A percentile compares a stretch with the other conserved stretches of the same genome.
phyloP scores from a whole-genome alignment of 2,797 vertebrate species.

The Dromococcyx pavoninus region DNA sequence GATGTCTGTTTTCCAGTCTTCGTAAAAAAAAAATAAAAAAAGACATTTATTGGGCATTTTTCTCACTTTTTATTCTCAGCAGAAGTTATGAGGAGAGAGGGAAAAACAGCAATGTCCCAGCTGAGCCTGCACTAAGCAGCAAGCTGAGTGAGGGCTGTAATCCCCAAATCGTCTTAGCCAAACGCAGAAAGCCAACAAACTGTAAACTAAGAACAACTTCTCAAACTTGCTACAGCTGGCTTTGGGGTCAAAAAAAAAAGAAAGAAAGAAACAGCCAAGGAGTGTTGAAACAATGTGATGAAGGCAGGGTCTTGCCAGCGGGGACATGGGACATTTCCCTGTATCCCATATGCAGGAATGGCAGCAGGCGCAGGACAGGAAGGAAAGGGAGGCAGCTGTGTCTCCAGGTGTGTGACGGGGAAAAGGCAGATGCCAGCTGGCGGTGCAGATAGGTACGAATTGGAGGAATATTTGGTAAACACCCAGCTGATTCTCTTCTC shows the following conservation, averaged over 20 bases:
- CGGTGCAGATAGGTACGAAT: not conserved
- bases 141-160: constrained; percentile 25
- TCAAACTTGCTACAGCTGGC: not conserved
- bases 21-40: not conserved
- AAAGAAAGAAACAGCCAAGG: not conserved
- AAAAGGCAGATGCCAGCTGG: not conserved
- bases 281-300: not conserved
- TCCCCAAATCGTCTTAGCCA: constrained; percentile 41
- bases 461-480: not conserved
- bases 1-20: not conserved
- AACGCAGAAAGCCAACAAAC: constrained; percentile 1
- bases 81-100: not conserved
- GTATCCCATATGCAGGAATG: no score
- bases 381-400: not conserved
- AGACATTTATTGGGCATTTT: fast-evolving
- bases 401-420: not conserved
- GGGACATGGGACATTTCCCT: not conserved
- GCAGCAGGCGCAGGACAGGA: no score
- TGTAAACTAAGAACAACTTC: not conserved
- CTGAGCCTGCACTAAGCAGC: constrained; percentile 26
- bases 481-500: not conserved
- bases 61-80: not conserved
- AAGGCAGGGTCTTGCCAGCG: not conserved
- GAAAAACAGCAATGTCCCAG: not conserved
- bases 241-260: not conserved